Percentiles rank a stretch among this genome's conserved stretches.
phyloP scores from a whole-genome alignment of 2,113 vertebrate genomes.

The Protobothrops flavoviridis region DNA sequence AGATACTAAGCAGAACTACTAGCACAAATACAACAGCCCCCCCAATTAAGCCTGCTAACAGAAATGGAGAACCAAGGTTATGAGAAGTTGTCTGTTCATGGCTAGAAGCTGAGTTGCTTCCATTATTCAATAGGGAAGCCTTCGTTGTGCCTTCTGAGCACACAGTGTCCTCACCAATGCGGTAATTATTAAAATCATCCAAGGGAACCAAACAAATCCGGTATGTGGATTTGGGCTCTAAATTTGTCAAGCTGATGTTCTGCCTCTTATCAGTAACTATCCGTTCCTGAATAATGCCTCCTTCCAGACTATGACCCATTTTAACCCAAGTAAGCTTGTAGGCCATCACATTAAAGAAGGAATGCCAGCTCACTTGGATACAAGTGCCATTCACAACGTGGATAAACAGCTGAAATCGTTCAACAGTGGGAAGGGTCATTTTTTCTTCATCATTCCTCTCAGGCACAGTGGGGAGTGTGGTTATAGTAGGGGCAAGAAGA shows the following conservation, averaged over 20 bases:
- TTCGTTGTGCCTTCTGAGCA: constrained; percentile 89
- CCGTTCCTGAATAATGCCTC: constrained; percentile 87
- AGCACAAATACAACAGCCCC: constrained; percentile 90
- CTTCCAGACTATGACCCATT: constrained; percentile 89
- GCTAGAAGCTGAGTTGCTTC: constrained; percentile 80
- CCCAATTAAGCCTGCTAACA: constrained; percentile 92
- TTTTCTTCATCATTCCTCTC: constrained; percentile 66
- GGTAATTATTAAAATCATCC: constrained; percentile 88
- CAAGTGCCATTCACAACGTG: constrained; percentile 87
- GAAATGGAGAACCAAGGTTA: constrained; percentile 86
- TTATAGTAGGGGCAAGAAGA: constrained; percentile 61
- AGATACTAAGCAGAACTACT: constrained; percentile 87
- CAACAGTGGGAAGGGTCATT: constrained; percentile 79
- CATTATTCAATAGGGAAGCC: constrained; percentile 72
- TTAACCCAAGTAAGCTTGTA: constrained; percentile 98
- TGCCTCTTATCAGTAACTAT: constrained; percentile 88
- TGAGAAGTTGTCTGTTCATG: constrained; percentile 86
- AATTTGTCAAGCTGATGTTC: constrained; percentile 78
- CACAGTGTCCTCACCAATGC: constrained; percentile 87
- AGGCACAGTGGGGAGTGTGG: constrained; percentile 73
- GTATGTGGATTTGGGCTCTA: constrained; percentile 90
- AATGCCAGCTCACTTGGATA: constrained; percentile 91
- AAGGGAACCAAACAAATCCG: constrained; percentile 92
- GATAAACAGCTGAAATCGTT: constrained; percentile 87
- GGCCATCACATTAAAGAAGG: constrained; percentile 85